Base-by-base conservation (phyloP, 2,113 vertebrate genomes). In the Periophthalmus modestus region DNA sequence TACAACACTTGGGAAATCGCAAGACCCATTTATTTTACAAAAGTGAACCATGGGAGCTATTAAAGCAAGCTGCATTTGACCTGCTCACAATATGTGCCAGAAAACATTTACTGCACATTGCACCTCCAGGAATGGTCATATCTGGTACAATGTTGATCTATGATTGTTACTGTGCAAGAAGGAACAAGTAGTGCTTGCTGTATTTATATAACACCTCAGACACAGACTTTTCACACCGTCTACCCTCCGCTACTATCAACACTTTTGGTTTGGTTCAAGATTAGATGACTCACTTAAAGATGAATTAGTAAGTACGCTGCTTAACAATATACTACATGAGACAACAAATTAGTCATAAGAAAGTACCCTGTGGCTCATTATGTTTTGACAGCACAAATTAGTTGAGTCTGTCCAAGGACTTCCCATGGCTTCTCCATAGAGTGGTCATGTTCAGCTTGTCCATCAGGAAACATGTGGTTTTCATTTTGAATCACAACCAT, bases 391-490 rank as follows among this genome's bases (percentile, higher is more conserved):
- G 39, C 75, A 54, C n/a, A 7, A 55, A 58, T 19, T 39, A 52
- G 67, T 71, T 7, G 68, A 23, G 68, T 78, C 69, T 52, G 71
- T 72, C 46, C 12, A 19, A 72, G 47, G 63, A 77, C 54, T 85
- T 91, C 85, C 81, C 86, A 82, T 66, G 72, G 83, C 4, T 82
- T 77, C 55, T 55, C 54, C 54, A 21, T 55, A 21, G 19, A 21
- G 50, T 10, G 54, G 9, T 16, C 55, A 24, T 58, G 55, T 58
- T 24, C 74, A 77, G 72, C 74, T 68, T 71, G 74, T 82, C 76
- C 23, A 5, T 72, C 33, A 62, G 70, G 66, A 81, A 79, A 78
- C 85, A 88, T 65, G 71, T 84, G 88, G 86, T 14, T 78, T 85
- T 87, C 74, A 28, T 84, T 89, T 85, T 68, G 11, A 50, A 15